Evolutionary conservation across 2,888 invertebrate species (phyloP), one percentile per base, ranked within the genome.

Genomic region (Mythimna pallens): DNA sequence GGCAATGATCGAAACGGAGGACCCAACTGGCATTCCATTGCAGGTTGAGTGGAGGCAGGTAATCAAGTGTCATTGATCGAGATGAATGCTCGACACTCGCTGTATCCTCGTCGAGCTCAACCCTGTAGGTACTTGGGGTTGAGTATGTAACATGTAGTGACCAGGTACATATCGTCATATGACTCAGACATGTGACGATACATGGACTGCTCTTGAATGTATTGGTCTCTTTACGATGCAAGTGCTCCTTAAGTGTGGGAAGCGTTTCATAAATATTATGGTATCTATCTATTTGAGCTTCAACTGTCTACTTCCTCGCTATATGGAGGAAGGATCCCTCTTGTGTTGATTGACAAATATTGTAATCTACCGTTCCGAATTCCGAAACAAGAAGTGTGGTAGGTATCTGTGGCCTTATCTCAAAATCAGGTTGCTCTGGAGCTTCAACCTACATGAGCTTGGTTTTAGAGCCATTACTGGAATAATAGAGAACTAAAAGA

Each of bases 51-150:
- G 50, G 47, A 54, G 59, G 40, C 67, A 70, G 83, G 57, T 77
- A 73, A 84, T 84, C 73, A 73, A 84, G 82, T 81, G 82, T 81
- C 73, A 70, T 84, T 81, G 73, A 78, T 78, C 68, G 78, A 65
- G 70, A 73, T 70, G 77, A 84, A 84, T 68, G 59, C 77, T 79
- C 50, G 64, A 61, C 67, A 71, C 65, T 69, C 65, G 73, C 73
- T 70, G 68, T 68, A 73, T 84, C 64, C 65, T 54, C 63, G 55
- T 6, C 70, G 57, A 66, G 61, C 63, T 52, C 57, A 58, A 65
- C 43, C 65, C 43, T 30, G 54, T 65, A 43, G 10, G 40, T 57
- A 62, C 68, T 59, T 12, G 36, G 30, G 34, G 36, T 52, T 47
- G 62, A 62, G 62, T 66, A 65, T 50, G 76, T 65, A 59, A 43